These are phyloP conservation scores for Malaclemys terrapin DNA, from an alignment of 2,113 vertebrate species.

Conservation along the genomic window DNA sequence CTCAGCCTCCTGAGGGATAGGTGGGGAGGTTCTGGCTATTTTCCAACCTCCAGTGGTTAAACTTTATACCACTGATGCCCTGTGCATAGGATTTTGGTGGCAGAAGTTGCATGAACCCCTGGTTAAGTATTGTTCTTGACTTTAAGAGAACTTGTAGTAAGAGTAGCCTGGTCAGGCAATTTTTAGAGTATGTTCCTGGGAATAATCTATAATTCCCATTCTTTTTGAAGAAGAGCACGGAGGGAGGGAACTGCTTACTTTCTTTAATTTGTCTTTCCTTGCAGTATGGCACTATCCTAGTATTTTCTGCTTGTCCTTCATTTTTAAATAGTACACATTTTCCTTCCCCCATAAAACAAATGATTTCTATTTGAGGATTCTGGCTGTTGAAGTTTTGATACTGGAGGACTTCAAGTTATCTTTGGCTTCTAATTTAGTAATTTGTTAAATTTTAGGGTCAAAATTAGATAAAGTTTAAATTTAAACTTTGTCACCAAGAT, in stretches of 20 bases:
- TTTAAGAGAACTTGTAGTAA: background rate
- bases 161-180: background rate
- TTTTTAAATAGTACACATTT: background rate
- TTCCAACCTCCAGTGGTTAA: background rate
- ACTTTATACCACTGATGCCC: background rate
- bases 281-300: background rate
- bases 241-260: background rate
- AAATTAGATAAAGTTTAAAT: constrained; percentile 34
- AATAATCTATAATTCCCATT: background rate
- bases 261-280: background rate
- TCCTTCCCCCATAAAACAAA: background rate
- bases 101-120: background rate
- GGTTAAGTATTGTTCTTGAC: background rate
- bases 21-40: background rate
- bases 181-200: background rate
- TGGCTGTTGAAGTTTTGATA: background rate
- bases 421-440: constrained; percentile 10
- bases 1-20: background rate
- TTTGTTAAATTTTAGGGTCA: constrained; percentile 13
- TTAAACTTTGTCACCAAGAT: constrained; percentile 23
- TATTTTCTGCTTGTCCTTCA: background rate
- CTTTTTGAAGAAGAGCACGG: too few relatives aligned
- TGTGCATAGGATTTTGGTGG: background rate
- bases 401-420: background rate
- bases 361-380: constrained; percentile 16